These are phyloP conservation scores for Orchestia grillus DNA, from an alignment of 1,140 invertebrate species.

Conservation along the genomic window DNA sequence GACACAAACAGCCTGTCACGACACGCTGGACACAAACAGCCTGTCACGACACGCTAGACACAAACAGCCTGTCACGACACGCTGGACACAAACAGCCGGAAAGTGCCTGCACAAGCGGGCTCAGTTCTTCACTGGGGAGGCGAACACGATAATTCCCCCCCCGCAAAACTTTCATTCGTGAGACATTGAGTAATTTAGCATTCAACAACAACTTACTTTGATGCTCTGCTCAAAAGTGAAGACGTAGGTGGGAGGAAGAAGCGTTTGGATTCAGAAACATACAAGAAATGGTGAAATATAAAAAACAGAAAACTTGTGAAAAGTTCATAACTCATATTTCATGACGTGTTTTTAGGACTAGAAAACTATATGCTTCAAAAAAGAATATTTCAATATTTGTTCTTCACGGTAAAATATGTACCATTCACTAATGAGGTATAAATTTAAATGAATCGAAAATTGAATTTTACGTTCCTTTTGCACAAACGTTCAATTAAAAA, in stretches of 20 bases:
- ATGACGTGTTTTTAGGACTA: neutral
- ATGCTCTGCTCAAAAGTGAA: constrained; percentile 16
- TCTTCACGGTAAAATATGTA: neutral
- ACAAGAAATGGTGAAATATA: neutral
- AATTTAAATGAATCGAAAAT: neutral
- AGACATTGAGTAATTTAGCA: neutral
- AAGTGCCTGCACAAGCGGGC: neutral
- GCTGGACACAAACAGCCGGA: neutral
- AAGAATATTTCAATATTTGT: neutral
- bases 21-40: neutral
- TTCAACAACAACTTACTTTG: constrained; percentile 29
- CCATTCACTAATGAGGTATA: neutral
- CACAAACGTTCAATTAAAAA: neutral
- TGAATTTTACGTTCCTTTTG: neutral
- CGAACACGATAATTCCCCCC: neutral
- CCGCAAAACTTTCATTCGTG: neutral
- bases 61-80: neutral
- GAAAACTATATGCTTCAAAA: neutral
- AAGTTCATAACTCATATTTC: neutral
- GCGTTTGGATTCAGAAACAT: constrained; percentile 24
- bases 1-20: neutral
- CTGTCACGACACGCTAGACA: neutral
- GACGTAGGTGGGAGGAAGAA: constrained; percentile 9
- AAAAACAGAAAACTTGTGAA: neutral
- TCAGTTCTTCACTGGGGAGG: neutral